Conservation (phyloP, 2,888 invertebrate species). For the Poecilobothrus nobilitatus region DNA sequence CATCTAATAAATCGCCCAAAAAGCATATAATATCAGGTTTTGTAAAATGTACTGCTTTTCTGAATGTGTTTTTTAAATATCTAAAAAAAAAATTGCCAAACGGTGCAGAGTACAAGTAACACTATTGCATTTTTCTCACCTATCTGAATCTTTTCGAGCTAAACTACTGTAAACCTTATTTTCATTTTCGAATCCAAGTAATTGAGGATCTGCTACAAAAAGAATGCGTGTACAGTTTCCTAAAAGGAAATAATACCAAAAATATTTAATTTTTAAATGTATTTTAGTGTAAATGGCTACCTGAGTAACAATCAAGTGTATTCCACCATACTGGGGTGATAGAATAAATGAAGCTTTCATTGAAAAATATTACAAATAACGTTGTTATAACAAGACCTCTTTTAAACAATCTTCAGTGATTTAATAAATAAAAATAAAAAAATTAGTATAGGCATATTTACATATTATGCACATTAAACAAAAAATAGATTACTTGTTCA, state of each 20-base stretch:
- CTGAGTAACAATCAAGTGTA: conserved; percentile 36
- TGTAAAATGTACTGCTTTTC: conserved; percentile 57
- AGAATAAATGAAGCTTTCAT: conserved; percentile 32
- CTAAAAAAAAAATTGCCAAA: conserved; percentile 35
- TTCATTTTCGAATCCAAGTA: conserved; percentile 74
- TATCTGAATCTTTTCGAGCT: conserved; percentile 80
- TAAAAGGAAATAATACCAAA: conserved; percentile 24
- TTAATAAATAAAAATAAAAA: neutral
- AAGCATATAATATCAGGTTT: conserved; percentile 80
- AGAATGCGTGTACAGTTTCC: conserved; percentile 56
- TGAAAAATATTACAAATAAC: neutral
- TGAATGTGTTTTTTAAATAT: conserved; percentile 71
- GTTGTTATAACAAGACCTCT: neutral
- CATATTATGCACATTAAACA: too few species aligned
- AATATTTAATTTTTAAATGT: neutral
- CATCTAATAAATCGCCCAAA: conserved; percentile 91
- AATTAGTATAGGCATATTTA: too few species aligned
- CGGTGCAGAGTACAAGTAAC: neutral
- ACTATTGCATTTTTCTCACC: conserved; percentile 46
- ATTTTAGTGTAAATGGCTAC: conserved; percentile 24
- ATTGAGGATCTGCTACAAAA: conserved; percentile 85
- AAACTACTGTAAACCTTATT: conserved; percentile 57
- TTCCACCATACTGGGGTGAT: conserved; percentile 38
- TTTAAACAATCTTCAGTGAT: neutral
- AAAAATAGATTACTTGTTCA: neutral